Conservation (phyloP, 1,140 invertebrate genomes). For the Samia ricini region DNA sequence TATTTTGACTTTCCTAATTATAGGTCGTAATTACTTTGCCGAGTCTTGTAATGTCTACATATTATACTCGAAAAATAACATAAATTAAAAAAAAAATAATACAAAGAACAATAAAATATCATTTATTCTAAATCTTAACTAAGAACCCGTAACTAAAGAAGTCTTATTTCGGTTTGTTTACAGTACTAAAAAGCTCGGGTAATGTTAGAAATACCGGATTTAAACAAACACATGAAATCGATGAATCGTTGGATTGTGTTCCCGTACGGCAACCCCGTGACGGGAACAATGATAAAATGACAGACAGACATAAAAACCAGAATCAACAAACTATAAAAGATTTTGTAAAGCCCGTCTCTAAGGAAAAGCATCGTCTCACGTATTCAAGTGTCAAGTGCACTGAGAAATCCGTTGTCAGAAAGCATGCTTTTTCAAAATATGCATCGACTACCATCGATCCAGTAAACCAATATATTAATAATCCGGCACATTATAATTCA, state of each 20-base stretch:
- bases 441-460: neutral
- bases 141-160: too few relatives aligned
- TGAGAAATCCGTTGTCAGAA: neutral
- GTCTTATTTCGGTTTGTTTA: neutral
- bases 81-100: too few relatives aligned
- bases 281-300: constrained; percentile 19
- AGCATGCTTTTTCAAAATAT: neutral
- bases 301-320: constrained; percentile 7
- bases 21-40: too few relatives aligned
- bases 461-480: neutral
- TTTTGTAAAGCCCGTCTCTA: neutral
- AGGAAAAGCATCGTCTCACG: neutral
- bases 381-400: neutral
- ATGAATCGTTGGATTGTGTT: constrained; percentile 51
- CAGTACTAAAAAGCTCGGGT: neutral
- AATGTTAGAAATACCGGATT: constrained; percentile 21
- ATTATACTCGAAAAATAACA: too few relatives aligned
- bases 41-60: too few relatives aligned
- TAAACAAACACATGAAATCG: constrained; percentile 26
- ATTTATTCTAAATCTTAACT: too few relatives aligned
- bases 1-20: too few relatives aligned
- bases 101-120: too few relatives aligned
- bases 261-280: constrained; percentile 52
- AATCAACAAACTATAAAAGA: neutral
- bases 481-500: constrained; percentile 30